Percentiles rank a stretch among this genome's conserved stretches.
phyloP scores from a whole-genome alignment of 2,113 vertebrate genomes.

The Spheniscus mendiculus region DNA sequence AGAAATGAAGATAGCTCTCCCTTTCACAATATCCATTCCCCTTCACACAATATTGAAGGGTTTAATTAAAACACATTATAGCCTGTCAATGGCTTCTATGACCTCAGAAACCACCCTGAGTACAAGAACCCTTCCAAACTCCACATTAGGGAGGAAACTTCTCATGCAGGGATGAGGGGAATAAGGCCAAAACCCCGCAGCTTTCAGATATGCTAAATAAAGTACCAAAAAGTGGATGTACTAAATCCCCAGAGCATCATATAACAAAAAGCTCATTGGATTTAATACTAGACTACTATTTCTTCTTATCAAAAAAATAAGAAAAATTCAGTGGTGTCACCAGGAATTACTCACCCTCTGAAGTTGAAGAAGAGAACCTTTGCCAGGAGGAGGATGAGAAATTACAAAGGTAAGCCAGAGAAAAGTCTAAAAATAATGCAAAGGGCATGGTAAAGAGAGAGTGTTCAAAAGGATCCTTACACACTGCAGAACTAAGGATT shows the following conservation, averaged over 20 bases:
- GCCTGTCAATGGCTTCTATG: neutral
- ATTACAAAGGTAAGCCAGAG: neutral
- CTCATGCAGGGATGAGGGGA: neutral
- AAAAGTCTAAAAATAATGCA: neutral
- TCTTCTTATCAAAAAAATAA: neutral
- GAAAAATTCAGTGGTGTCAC: neutral
- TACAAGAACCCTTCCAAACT: neutral
- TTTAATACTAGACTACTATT: neutral
- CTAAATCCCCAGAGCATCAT: neutral
- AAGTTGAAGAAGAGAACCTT: neutral
- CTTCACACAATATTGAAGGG: neutral
- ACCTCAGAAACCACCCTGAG: neutral
- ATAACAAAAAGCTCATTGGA: neutral
- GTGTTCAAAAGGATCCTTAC: neutral
- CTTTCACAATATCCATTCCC: neutral
- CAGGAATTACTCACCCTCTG: fast-evolving
- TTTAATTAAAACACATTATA: neutral
- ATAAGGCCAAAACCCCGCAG: neutral
- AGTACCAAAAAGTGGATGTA: neutral
- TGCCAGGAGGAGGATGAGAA: neutral
- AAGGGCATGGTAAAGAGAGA: neutral
- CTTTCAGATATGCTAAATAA: neutral
- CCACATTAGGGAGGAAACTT: neutral
- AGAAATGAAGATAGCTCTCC: neutral
- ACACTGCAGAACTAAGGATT: neutral